phyloP scores from a whole-genome alignment of 2,888 invertebrate genomes.

The Salpingus planirostris region DNA sequence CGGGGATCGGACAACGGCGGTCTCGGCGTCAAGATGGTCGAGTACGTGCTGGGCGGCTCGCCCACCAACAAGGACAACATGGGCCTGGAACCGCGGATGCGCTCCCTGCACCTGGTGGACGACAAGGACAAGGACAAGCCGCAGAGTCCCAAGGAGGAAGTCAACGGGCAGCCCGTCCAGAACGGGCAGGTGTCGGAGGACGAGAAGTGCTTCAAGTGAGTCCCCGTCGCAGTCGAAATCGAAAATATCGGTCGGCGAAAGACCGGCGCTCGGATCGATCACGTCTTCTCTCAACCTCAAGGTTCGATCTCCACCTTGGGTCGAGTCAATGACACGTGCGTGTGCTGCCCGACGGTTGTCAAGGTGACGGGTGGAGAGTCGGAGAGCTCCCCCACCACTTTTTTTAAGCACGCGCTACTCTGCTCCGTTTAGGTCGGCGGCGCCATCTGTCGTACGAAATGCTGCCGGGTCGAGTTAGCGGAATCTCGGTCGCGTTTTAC shows the following conservation, averaged over 20 bases:
- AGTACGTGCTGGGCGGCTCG: slow-evolving; percentile 91
- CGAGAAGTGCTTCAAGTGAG: slow-evolving; percentile 86
- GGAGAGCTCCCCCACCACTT: slow-evolving; percentile 16
- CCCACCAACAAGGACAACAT: slow-evolving; percentile 68
- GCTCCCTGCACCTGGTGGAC: slow-evolving; percentile 51
- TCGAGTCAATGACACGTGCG: slow-evolving; percentile 44
- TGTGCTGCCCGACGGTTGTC: slow-evolving; percentile 32
- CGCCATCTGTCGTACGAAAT: slow-evolving; percentile 19
- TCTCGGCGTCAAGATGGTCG: slow-evolving; percentile 95
- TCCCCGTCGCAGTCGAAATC: slow-evolving; percentile 29
- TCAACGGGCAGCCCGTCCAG: slow-evolving; percentile 40
- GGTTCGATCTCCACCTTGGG: slow-evolving; percentile 42
- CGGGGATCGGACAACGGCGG: slow-evolving; percentile 76
- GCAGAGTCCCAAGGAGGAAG: slow-evolving; percentile 48
- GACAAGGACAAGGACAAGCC: slow-evolving; percentile 50
- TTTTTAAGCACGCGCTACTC: slow-evolving; percentile 5
- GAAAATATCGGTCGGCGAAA: not conserved
- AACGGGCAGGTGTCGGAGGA: slow-evolving; percentile 50
- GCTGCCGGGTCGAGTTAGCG: not conserved
- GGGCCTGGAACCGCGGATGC: slow-evolving; percentile 54
- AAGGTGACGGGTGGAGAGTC: slow-evolving; percentile 39
- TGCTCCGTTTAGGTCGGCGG: slow-evolving; percentile 1
- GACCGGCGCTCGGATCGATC: not conserved
- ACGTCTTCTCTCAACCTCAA: slow-evolving; percentile 28
- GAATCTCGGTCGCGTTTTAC: not conserved